These are phyloP conservation scores for Pardosa pseudoannulata DNA, from an alignment of 2,888 invertebrate species.

Conservation along the genomic window DNA sequence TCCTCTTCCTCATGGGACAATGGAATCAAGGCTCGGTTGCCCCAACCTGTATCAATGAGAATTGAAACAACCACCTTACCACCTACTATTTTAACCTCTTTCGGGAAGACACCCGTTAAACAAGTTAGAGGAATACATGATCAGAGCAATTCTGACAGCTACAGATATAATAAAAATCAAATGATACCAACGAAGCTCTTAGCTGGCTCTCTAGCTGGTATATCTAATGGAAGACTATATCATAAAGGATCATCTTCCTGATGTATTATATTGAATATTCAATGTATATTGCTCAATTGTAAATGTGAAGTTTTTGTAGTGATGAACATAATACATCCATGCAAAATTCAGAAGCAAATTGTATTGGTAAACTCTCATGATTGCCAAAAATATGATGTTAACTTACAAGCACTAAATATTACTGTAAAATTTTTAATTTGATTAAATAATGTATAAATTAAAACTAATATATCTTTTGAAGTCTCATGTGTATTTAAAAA, in stretches of 20 bases:
- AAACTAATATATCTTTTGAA: not conserved
- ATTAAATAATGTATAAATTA: not conserved
- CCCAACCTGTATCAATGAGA: not conserved
- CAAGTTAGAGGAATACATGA: slow-evolving; percentile 20
- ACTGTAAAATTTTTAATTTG: not conserved
- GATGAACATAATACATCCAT: not conserved
- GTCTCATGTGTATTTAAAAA: not conserved
- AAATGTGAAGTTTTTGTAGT: not conserved
- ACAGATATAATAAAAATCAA: slow-evolving; percentile 55
- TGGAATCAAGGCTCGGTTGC: slow-evolving; percentile 18
- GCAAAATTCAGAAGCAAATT: not conserved
- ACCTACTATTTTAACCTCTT: slow-evolving; percentile 66
- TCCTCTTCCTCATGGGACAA: slow-evolving; percentile 63
- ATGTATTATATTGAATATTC: slow-evolving; percentile 8
- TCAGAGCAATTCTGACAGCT: slow-evolving; percentile 28
- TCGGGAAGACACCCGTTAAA: slow-evolving; percentile 59
- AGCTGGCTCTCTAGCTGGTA: slow-evolving; percentile 36
- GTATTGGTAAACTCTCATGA: not conserved
- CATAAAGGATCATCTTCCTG: slow-evolving; percentile 61
- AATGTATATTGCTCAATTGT: slow-evolving; percentile 23
- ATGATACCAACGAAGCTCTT: slow-evolving; percentile 65
- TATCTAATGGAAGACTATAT: slow-evolving; percentile 44
- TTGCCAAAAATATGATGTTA: not conserved
- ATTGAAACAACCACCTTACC: slow-evolving; percentile 37
- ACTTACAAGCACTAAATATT: not conserved